These are phyloP conservation scores for Drosophila pallidifrons DNA, from an alignment of 1,140 invertebrate genomes.

Conservation along the genomic window DNA sequence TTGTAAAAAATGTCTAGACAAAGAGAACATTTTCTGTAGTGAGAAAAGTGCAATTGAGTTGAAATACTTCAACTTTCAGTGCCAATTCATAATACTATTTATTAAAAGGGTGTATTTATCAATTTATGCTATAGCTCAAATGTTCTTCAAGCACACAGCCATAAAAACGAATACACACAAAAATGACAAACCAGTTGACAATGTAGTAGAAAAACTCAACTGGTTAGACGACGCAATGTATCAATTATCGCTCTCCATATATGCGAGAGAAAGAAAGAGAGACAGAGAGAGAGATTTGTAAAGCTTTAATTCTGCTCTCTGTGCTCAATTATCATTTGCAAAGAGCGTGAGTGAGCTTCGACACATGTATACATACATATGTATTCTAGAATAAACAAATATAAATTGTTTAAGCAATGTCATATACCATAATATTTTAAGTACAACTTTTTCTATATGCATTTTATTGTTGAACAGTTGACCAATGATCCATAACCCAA, in stretches of 20 bases:
- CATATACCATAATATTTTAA: neutral
- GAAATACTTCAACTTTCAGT: neutral
- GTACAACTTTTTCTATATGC: neutral
- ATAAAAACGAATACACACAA: neutral
- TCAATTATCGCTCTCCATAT: neutral
- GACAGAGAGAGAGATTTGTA: neutral
- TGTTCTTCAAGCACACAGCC: neutral
- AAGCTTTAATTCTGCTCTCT: slow-evolving; percentile 5
- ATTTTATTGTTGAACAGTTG: neutral
- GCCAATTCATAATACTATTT: neutral
- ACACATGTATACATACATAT: neutral
- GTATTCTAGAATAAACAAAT: neutral
- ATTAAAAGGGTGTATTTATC: neutral
- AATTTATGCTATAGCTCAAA: neutral
- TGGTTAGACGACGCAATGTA: neutral
- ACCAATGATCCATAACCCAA: neutral
- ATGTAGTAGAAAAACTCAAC: neutral
- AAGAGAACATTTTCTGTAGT: neutral
- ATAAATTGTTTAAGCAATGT: neutral
- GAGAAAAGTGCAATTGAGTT: neutral
- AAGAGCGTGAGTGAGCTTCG: neutral
- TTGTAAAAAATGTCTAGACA: neutral
- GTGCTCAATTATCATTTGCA: neutral
- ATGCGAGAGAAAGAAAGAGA: neutral
- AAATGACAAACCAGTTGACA: slow-evolving; percentile 7